Evolutionary conservation across 2,797 vertebrate genomes (phyloP).

Genomic region (Brachyrhaphis roseni): DNA sequence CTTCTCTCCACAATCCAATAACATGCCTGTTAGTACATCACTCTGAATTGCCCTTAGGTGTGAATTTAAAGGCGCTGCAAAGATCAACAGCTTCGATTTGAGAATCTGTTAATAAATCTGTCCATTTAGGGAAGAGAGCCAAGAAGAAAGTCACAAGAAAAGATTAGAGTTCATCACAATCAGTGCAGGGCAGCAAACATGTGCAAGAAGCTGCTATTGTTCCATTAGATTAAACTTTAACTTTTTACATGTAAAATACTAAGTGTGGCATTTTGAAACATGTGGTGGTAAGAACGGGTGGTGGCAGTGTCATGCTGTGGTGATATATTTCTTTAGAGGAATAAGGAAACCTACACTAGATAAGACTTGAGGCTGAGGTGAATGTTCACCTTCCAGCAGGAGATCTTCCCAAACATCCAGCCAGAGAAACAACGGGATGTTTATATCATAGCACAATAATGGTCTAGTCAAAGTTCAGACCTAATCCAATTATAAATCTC

Average conservation of each 20-base stretch:
- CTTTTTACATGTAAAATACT: neutral
- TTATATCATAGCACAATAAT: neutral
- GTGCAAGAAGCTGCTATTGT: neutral
- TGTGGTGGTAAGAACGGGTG: neutral
- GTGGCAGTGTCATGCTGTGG: neutral
- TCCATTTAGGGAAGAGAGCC: neutral
- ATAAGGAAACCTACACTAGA: neutral
- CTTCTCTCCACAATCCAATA: neutral
- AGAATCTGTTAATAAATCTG: neutral
- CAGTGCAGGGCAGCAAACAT: neutral
- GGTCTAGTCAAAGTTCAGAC: neutral
- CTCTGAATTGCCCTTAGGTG: neutral
- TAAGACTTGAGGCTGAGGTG: neutral
- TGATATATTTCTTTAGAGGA: neutral
- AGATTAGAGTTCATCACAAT: neutral
- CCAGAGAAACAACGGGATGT: neutral
- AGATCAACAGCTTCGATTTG: neutral
- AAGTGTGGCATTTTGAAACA: neutral
- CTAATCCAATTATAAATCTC: neutral
- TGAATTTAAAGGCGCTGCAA: neutral
- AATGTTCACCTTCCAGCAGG: neutral
- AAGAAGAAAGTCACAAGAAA: neutral
- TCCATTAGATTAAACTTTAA: neutral
- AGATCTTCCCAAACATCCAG: neutral
- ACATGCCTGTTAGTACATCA: neutral